Base-by-base conservation (phyloP, 2,888 invertebrate species). In the Campoplex nolae region DNA sequence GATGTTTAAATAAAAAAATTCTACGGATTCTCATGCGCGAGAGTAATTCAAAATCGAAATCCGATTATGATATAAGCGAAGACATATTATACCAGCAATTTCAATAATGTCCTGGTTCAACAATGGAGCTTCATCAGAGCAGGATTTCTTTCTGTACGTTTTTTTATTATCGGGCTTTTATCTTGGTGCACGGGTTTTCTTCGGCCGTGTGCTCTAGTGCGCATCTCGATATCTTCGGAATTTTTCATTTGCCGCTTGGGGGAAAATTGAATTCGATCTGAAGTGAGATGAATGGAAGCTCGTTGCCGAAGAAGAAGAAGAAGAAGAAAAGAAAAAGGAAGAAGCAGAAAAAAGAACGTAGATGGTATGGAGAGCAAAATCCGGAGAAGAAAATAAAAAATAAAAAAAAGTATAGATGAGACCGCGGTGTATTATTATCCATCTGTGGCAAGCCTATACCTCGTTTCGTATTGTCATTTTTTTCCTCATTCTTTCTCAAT, bases 51-150 rank as follows among this genome's bases (percentile, higher is more conserved):
- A 16, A 62, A 62, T 62, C 18, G 28, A 51, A 7, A 42, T 4
- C 28, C 51, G 4, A 32, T 65, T 16, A 28, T 9, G 38, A 38
- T 38, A 38, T 18, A 42, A 58, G 67, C 32, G 38, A 83, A 70
- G 48, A 67, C 83, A 73, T 23, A 23, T 62, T 83, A 78, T 68
- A 77, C 81, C 58, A 67, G 38, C 38, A 79, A 80, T 85, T 84
- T 88, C 85, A 88, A 86, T 86, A 88, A 86, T 75, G 79, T 70
- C 73, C 70, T 35, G 45, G 79, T 86, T 85, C 77, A 82, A 88
- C 85, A 87, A 85, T 85, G 79, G 79, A 70, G 68, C 85, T 87
- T 85, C 79, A 82, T 87, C 85, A 85, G 76, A 51, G 18, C 16
- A 58, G 77, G 38, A 67, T 82, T 77, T 32, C 23, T n/a, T 38